Evolutionary conservation across 1,140 invertebrate species (phyloP).

Genomic region (Olivierus martensii): DNA sequence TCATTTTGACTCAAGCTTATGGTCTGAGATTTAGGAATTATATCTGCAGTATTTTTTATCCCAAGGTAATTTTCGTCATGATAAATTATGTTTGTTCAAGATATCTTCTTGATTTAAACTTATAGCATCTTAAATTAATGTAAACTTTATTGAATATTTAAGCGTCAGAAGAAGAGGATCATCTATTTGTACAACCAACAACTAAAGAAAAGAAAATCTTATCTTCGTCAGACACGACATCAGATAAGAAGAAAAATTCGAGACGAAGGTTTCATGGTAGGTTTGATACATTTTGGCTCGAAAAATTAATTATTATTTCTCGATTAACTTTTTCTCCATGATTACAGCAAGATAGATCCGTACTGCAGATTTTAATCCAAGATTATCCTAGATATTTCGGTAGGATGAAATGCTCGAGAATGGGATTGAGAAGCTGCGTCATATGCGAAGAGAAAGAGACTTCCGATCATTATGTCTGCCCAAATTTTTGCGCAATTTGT

Average conservation of each 20-base stretch:
- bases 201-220: constrained; percentile 24
- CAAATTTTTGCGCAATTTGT: constrained; percentile 9
- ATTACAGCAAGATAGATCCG: constrained; percentile 3
- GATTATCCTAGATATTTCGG: constrained; percentile 4
- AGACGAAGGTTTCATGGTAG: constrained; percentile 2
- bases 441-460: constrained; percentile 8
- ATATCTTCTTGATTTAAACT: not conserved
- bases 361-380: not conserved
- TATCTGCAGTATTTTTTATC: constrained; percentile 10
- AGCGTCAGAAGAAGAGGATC: constrained; percentile 21
- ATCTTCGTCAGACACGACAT: constrained; percentile 8
- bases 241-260: not conserved
- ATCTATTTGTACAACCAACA: constrained; percentile 27
- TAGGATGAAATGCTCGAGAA: constrained; percentile 1
- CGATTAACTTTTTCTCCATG: not conserved
- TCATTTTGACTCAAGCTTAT: constrained; percentile 3
- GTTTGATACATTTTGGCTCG: too few species aligned
- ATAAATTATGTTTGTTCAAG: not conserved
- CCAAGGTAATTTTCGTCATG: constrained; percentile 3
- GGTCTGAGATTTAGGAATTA: constrained; percentile 3
- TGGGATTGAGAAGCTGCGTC: constrained; percentile 7
- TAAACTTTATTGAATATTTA: too few species aligned
- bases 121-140: too few species aligned
- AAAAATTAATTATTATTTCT: not conserved
- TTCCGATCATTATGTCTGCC: not conserved